Evolutionary conservation across 2,888 invertebrate species (phyloP), one percentile per base, ranked within the genome.

Genomic region (Calameuta filiformis): DNA sequence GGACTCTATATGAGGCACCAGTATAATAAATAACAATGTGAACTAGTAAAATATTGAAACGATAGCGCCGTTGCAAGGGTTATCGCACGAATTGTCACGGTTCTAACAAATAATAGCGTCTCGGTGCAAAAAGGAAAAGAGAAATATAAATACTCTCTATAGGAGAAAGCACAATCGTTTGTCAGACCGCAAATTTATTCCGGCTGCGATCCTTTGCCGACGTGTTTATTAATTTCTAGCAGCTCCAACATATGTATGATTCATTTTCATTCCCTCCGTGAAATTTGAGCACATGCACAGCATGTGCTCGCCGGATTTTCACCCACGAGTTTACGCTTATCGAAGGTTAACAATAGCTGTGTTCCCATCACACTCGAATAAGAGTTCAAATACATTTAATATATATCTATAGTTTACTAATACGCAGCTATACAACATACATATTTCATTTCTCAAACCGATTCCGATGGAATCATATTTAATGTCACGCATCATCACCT

Each of bases 51-150:
- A 85, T 81, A 79, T 75, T 80, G 78, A 83, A 85, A 84, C 85
- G 87, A 86, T 87, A 88, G 88, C 89, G 89, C 87, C 88, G 85
- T 82, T 77, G 82, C 80, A 78, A 84, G 85, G 88, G 90, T 89
- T 89, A 89, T 89, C 90, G 85, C 83, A 76, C 81, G 82, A 84
- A 86, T 83, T 85, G 85, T 87, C 84, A 85, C 81, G 83, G 83
- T 85, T 83, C 81, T 83, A 84, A 86, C 83, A 88, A 88, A 89
- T 87, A 85, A 85, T 83, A 78, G 79, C 12, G 71, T 77, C 78
- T 80, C 78, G 77, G 23, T 76, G 78, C 76, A 35, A 69, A 73
- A 81, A 74, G 76, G 77, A 71, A 31, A 85, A 82, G 77, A 80
- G 81, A 86, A 37, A 37, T 12, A 15, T 23, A 40, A 40, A 40